Evolutionary conservation across 2,888 invertebrate genomes (phyloP), one percentile per base, ranked within the genome.

Genomic region (Pterostichus madidus): DNA sequence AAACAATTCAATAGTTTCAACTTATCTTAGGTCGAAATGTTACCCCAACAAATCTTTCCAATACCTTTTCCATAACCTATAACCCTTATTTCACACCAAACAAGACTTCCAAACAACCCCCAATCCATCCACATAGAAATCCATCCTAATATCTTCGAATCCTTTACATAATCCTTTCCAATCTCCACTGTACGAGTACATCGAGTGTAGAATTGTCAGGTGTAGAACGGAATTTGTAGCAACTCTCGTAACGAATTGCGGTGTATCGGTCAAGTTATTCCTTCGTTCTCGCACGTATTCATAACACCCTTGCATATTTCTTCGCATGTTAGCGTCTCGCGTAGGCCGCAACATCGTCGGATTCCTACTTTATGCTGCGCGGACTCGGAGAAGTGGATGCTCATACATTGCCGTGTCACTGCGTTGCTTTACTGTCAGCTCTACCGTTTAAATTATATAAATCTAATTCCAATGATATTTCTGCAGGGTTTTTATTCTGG

Each of bases 361-460:
- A 64, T 79, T 79, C 61, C 78, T 46, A 44, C 61, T 59, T 78
- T 78, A 78, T 59, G 31, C 13, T 35, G 56, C 24, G 17, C 49
- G 17, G 49, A 75, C 46, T 52, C 44, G 10, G 17, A 31, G 6
- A 32, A 11, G 13, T 17, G 17, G 59, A 61, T 61, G 17, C 78
- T 59, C 78, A 78, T 78, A 78, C 39, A 78, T 78, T 61, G 35
- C 61, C 17, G 49, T 75, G 75, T 75, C 75, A 75, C 46, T 49
- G 24, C 31, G 31, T 64, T 17, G 64, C 46, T 56, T 44, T 24
- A 79, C 78, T 61, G 44, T 61, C 78, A n/a, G 46, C n/a, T 59
- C 59, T 78, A 78, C 78, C 78, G 78, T 79, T 61, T 46, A 24
- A 79, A 79, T 79, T 79, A 79, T 79, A 79, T 79, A 79, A 79